A percentile compares a stretch with the other conserved stretches of the same genome.
phyloP scores from a whole-genome alignment of 2,888 invertebrate species.

The Chironomus riparius region DNA sequence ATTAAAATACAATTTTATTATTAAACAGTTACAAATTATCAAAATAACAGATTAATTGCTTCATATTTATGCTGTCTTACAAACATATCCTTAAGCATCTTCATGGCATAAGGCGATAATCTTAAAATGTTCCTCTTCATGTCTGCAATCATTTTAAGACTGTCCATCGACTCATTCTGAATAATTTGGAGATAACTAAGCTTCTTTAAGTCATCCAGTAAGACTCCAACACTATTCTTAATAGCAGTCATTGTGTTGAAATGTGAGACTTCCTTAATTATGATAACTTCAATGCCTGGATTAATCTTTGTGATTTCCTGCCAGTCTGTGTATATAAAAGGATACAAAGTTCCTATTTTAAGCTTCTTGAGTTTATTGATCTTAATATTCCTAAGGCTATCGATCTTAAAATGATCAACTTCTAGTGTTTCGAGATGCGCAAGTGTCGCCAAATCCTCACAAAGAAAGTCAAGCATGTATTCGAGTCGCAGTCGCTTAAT shows the following conservation, averaged over 20 bases:
- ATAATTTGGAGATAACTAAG: neutral
- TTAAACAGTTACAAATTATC: too few species aligned
- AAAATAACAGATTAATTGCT: slow-evolving; percentile 7
- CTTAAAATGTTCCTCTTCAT: neutral
- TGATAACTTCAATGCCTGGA: neutral
- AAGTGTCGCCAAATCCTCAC: neutral
- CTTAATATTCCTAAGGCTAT: slow-evolving; percentile 5
- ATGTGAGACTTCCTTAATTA: slow-evolving; percentile 14
- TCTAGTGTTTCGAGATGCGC: neutral
- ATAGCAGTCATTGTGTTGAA: slow-evolving; percentile 18
- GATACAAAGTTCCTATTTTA: slow-evolving; percentile 9
- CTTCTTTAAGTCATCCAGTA: neutral
- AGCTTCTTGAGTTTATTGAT: slow-evolving; percentile 2
- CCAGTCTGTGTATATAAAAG: slow-evolving; percentile 16
- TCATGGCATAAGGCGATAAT: slow-evolving; percentile 10
- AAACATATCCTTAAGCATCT: slow-evolving; percentile 4
- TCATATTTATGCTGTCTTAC: neutral
- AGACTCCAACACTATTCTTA: slow-evolving; percentile 5
- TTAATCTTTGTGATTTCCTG: slow-evolving; percentile 11
- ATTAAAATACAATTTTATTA: too few species aligned
- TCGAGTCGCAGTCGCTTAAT: neutral
- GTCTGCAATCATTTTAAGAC: slow-evolving; percentile 23
- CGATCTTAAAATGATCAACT: slow-evolving; percentile 20
- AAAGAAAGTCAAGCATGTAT: slow-evolving; percentile 23
- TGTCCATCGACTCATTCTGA: slow-evolving; percentile 16